phyloP scores from a whole-genome alignment of 2,113 vertebrate species.

The Rousettus leschenaultii region DNA sequence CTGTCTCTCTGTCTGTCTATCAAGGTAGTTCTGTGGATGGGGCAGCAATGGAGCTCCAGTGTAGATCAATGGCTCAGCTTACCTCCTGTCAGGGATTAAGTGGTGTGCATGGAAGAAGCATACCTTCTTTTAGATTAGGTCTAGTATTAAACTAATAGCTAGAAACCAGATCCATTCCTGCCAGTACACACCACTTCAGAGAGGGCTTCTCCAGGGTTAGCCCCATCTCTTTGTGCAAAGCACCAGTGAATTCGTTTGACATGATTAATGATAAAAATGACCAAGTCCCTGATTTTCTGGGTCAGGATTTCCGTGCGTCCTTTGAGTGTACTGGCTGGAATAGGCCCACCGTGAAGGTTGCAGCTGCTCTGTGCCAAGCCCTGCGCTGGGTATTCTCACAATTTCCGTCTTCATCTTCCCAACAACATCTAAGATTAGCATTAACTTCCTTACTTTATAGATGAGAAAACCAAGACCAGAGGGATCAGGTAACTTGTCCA shows the following conservation, averaged over 20 bases:
- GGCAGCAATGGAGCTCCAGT: neutral
- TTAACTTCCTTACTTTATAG: neutral
- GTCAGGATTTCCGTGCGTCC: neutral
- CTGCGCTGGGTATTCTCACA: neutral
- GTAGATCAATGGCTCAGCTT: neutral
- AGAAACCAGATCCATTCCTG: neutral
- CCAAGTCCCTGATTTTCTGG: neutral
- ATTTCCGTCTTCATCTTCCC: neutral
- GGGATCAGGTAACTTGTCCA: neutral
- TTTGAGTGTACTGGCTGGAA: neutral
- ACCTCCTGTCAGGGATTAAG: neutral
- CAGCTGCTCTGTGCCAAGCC: neutral
- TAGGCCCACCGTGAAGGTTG: neutral
- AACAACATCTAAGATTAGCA: neutral
- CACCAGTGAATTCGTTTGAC: neutral
- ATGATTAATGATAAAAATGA: neutral
- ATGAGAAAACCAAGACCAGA: neutral
- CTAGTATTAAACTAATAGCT: neutral
- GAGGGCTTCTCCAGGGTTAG: neutral
- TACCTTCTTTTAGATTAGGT: neutral
- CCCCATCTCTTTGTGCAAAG: neutral
- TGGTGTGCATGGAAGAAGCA: neutral
- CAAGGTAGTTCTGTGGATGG: neutral
- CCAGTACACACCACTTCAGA: neutral
- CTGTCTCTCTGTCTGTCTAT: neutral